These are phyloP conservation scores for zebrafish (Danio rerio) DNA, from an alignment of 2,113 vertebrate genomes.

Conservation along the genomic window DNA sequence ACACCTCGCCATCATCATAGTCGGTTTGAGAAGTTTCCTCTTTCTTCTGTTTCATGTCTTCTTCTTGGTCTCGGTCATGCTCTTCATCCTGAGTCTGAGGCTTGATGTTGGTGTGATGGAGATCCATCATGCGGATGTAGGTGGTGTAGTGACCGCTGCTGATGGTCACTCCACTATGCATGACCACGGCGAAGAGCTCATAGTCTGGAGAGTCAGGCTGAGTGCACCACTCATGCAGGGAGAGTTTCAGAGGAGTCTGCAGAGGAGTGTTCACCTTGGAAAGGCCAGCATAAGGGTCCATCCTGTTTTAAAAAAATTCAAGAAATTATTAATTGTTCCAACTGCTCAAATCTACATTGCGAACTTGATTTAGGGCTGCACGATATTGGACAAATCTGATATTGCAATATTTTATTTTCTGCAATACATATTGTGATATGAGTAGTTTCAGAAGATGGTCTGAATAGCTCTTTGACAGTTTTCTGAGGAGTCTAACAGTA, in stretches of 20 bases:
- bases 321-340: neutral
- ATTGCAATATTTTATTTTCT: no score
- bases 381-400: no score
- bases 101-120: slow-evolving; percentile 78
- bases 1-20: slow-evolving; percentile 85
- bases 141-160: slow-evolving; percentile 98
- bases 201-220: slow-evolving; percentile 74
- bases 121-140: slow-evolving; percentile 86
- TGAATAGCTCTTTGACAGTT: no score
- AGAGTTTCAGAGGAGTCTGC: slow-evolving; percentile 87
- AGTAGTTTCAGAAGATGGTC: no score
- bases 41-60: slow-evolving; percentile 74
- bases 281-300: slow-evolving; percentile 91
- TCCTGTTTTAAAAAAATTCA: slow-evolving; percentile 66
- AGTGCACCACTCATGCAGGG: slow-evolving; percentile 94
- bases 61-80: slow-evolving; percentile 54
- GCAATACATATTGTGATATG: no score
- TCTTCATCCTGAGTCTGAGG: slow-evolving; percentile 65
- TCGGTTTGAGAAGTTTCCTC: slow-evolving; percentile 67
- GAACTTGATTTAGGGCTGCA: neutral
- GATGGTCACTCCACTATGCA: slow-evolving; percentile 97
- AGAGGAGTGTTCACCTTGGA: slow-evolving; percentile 97
- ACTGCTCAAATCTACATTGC: neutral
- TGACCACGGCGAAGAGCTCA: slow-evolving; percentile 92
- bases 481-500: no score